Percentiles rank a stretch among this genome's conserved stretches.
Conservation (phyloP, 2,113 vertebrate species). For the Serinus canaria region DNA sequence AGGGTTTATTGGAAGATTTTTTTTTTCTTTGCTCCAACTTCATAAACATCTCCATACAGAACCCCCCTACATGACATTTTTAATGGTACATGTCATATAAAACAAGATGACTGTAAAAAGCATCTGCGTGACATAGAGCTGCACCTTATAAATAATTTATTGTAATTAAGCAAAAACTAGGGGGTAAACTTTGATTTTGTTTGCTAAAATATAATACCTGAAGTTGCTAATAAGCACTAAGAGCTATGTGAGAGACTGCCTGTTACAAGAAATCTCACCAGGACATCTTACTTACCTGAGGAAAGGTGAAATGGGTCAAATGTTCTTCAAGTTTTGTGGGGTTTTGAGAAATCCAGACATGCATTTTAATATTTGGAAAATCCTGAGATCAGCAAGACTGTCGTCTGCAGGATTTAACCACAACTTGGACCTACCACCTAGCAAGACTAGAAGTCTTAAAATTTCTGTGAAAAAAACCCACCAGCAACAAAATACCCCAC, state of each 20-base stretch:
- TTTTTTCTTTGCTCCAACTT: not conserved
- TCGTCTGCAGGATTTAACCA: conserved; percentile 38
- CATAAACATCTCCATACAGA: not conserved
- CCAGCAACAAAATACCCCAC: not conserved
- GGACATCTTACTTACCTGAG: not conserved
- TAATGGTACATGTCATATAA: not conserved
- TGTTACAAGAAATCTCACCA: not conserved
- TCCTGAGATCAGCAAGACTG: conserved; percentile 47
- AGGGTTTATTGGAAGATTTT: not conserved
- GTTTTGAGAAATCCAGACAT: conserved; percentile 31
- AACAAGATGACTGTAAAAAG: not conserved
- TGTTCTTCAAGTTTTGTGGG: not conserved
- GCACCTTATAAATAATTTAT: not conserved
- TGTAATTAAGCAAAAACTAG: not conserved
- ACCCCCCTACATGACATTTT: not conserved
- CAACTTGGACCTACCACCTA: conserved; percentile 34
- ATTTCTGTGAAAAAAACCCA: not conserved
- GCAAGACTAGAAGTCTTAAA: not conserved
- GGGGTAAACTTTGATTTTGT: not conserved
- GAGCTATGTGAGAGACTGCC: not conserved
- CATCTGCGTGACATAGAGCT: not conserved
- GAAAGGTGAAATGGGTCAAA: not conserved
- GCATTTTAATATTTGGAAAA: conserved; percentile 43
- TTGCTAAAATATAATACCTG: not conserved
- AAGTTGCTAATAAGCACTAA: not conserved